A percentile compares a stretch with the other conserved stretches of the same genome.
phyloP scores from a whole-genome alignment of 1,140 invertebrate genomes.

The Aporrectodea caliginosa region DNA sequence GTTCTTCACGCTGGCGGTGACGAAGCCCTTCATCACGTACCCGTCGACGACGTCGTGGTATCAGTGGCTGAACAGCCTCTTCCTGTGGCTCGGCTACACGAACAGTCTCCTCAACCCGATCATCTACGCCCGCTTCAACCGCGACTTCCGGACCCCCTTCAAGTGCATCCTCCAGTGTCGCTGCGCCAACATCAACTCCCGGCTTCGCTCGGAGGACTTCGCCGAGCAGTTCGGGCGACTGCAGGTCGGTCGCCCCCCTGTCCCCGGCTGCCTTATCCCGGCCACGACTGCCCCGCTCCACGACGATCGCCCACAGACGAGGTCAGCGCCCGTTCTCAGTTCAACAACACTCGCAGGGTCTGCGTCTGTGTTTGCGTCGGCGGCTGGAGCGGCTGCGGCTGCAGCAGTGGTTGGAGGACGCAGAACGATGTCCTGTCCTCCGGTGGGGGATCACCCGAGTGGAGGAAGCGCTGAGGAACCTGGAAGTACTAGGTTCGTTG shows the following conservation, averaged over 20 bases:
- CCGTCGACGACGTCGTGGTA: conserved; percentile 45
- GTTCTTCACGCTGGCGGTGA: conserved; percentile 61
- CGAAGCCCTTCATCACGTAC: conserved; percentile 59
- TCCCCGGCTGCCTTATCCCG: too few species aligned
- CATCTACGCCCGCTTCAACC: conserved; percentile 95
- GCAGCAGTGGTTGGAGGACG: too few species aligned
- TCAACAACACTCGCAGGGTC: too few species aligned
- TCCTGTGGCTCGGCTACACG: conserved; percentile 82
- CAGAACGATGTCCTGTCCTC: too few species aligned
- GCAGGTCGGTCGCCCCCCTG: not conserved
- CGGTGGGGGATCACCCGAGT: too few species aligned
- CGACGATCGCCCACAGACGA: too few species aligned
- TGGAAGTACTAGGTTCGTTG: too few species aligned
- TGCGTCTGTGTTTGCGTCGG: too few species aligned
- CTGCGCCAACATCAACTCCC: conserved; percentile 37
- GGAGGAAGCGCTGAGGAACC: too few species aligned
- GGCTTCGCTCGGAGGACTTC: conserved; percentile 5
- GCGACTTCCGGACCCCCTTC: conserved; percentile 90
- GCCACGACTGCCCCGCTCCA: too few species aligned
- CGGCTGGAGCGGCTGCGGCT: too few species aligned
- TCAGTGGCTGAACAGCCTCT: conserved; percentile 22
- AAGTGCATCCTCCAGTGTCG: conserved; percentile 34
- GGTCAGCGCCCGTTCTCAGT: too few species aligned
- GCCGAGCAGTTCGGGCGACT: conserved; percentile 18
- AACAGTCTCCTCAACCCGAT: conserved; percentile 97